These are phyloP conservation scores for Xerus rutilus DNA, from an alignment of 2,797 vertebrate species.

Conservation along the genomic window DNA sequence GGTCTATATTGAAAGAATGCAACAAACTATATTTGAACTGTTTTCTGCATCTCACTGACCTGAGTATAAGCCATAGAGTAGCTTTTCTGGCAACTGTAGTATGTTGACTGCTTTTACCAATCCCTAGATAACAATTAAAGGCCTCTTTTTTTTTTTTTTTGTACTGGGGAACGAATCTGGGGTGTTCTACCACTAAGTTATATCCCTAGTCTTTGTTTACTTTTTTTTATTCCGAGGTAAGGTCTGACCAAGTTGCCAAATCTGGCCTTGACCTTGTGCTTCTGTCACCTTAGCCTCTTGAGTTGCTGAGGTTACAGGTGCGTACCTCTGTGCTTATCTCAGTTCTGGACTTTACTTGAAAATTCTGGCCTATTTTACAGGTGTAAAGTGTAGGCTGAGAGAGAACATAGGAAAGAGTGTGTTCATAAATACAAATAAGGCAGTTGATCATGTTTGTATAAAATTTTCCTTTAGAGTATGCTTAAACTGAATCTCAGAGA, in stretches of 20 bases:
- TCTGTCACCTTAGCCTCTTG: too few relatives aligned
- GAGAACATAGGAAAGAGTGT: neutral
- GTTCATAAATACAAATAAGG: neutral
- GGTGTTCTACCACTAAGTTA: too few relatives aligned
- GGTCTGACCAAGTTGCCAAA: too few relatives aligned
- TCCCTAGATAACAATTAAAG: neutral
- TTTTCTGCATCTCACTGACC: neutral
- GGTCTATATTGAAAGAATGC: neutral
- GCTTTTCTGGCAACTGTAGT: neutral
- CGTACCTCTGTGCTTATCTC: too few relatives aligned
- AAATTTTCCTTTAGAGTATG: slow-evolving; percentile 20
- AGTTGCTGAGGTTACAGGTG: too few relatives aligned
- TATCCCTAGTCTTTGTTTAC: too few relatives aligned
- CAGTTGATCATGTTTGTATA: neutral
- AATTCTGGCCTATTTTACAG: neutral
- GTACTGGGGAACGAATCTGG: too few relatives aligned
- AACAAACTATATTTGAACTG: neutral
- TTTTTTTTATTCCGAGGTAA: too few relatives aligned
- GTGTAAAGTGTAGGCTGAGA: neutral
- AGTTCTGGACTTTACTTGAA: neutral
- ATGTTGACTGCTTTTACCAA: neutral
- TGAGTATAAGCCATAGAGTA: neutral
- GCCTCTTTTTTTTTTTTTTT: too few relatives aligned
- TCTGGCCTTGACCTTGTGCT: too few relatives aligned
- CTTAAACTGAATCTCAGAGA: neutral